Conservation (phyloP, 2,797 vertebrate species). For the Anabacerthia variegaticeps region DNA sequence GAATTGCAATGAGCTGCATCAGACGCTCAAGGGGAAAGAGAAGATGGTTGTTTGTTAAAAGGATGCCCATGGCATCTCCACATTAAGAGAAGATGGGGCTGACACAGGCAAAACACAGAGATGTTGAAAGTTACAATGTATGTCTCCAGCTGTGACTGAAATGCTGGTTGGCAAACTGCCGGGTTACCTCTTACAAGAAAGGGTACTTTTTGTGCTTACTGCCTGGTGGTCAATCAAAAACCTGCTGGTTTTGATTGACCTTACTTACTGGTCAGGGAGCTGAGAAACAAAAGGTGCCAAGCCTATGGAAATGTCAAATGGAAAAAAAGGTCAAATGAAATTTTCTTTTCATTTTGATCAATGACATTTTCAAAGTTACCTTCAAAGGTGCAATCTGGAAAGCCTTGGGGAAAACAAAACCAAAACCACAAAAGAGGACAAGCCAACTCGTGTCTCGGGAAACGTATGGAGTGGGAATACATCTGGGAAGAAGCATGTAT, state of each 20-base stretch:
- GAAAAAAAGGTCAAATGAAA: slow-evolving; percentile 41
- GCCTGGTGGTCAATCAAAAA: neutral
- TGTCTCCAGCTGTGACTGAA: neutral
- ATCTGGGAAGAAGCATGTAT: rapidly evolving
- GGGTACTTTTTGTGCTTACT: neutral
- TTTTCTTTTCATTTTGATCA: slow-evolving; percentile 40
- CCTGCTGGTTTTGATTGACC: neutral
- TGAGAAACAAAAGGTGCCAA: slow-evolving; percentile 16
- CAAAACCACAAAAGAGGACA: neutral
- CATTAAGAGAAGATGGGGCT: neutral
- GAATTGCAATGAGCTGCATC: neutral
- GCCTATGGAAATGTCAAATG: slow-evolving; percentile 47
- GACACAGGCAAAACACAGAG: neutral
- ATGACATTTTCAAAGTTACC: slow-evolving; percentile 58
- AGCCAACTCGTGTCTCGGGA: rapidly evolving
- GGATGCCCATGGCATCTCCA: neutral
- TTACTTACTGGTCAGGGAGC: neutral
- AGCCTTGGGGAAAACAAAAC: slow-evolving; percentile 2
- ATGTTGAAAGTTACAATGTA: neutral
- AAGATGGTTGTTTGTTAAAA: neutral
- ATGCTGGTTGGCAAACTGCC: neutral
- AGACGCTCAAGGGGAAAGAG: neutral
- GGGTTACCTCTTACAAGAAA: neutral
- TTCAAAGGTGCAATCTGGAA: slow-evolving; percentile 1
- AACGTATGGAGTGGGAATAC: neutral